Conservation (phyloP, 2,113 vertebrate species). For the Poicephalus gulielmi region DNA sequence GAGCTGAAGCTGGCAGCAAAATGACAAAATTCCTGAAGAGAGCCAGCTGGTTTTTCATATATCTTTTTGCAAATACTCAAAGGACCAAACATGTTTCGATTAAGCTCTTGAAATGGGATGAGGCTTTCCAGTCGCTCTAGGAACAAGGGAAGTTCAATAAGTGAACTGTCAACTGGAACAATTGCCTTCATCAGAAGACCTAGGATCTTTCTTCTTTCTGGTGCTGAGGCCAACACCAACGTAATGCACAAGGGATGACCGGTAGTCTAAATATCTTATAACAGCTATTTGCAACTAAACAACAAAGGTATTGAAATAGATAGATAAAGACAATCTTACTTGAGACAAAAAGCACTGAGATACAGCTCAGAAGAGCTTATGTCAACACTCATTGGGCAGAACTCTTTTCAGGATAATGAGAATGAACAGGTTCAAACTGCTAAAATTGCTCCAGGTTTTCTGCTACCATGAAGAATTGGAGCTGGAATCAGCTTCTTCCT, state of each 20-base stretch:
- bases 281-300: neutral
- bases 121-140: neutral
- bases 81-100: neutral
- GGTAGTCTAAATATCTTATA: neutral
- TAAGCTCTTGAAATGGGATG: neutral
- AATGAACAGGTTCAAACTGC: constrained; percentile 19
- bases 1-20: neutral
- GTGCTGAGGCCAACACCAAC: neutral
- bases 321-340: constrained; percentile 13
- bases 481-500: neutral
- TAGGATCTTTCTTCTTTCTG: neutral
- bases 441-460: constrained; percentile 14
- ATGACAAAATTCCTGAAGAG: neutral
- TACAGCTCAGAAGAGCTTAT: constrained; percentile 23
- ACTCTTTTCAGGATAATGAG: constrained; percentile 17
- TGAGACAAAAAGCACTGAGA: neutral
- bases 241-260: neutral
- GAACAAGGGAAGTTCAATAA: neutral
- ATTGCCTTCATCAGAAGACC: neutral
- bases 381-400: constrained; percentile 18
- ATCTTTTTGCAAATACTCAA: neutral
- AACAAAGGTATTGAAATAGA: constrained; percentile 29
- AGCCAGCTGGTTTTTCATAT: neutral
- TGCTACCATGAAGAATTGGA: neutral
- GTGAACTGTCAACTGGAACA: neutral